Base-by-base conservation (phyloP, 2,113 vertebrate genomes). In the Clinocottus analis region DNA sequence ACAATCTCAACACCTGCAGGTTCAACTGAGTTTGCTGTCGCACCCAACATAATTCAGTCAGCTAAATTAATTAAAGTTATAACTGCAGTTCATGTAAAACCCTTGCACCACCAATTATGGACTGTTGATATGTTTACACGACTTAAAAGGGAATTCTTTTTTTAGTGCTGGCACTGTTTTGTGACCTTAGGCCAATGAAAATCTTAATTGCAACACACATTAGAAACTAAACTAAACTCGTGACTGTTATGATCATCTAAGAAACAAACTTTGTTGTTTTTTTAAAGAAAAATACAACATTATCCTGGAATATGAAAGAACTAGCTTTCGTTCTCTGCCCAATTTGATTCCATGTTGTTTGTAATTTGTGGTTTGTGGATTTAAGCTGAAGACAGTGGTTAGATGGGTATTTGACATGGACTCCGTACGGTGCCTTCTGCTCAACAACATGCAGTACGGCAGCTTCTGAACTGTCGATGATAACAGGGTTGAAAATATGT, bases 401-500 rank as follows among this genome's bases (percentile, higher is more conserved):
- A 90, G 78, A 56, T 72, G 86, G 75, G 75, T 90, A 75, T 87
- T 84, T 85, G 83, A 90, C 83, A 79, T 74, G 80, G 78, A 85
- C 87, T 90, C 80, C 72, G 66, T 45, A 10, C 56, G 1, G n/a
- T 69, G 69, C 76, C 73, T 81, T 90, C 75, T 85, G 84, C 87
- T 83, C 75, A 62, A 73, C 80, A 79, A 83, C 85, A 80, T 86
- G 81, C 83, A 75, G 63, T 70, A 23, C 33, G 31, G 37, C 84
- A 60, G 78, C 79, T 80, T 83, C 67, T 83, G 75, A 82, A 73
- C 71, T 41, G 58, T 80, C 29, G n/a, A 62, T 87, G 83, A 91
- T 92, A 77, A 91, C 82, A 92, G 88, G 87, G 85, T 85, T 83
- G 85, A 82, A 91, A 90, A 85, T 88, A 88, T 82, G 84, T 33